Base-by-base conservation (phyloP, 2,797 vertebrate species). In the Platalea minor region DNA sequence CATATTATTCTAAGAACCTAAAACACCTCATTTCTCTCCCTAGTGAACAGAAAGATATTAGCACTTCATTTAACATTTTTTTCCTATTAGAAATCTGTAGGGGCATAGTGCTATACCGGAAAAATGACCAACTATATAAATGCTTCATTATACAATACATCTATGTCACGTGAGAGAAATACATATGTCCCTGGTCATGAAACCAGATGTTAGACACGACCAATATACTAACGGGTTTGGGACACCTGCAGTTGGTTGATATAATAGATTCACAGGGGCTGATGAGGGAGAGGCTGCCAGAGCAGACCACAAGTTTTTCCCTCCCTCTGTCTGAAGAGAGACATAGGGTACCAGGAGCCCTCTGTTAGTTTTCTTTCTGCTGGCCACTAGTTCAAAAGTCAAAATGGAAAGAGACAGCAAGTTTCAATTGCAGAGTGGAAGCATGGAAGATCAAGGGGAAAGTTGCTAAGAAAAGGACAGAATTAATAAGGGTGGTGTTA, bases 201-300 rank as follows among this genome's bases (percentile, higher is more conserved):
- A 29, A 41, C 10, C 33, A 46, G 17, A 61, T 10, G 6, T 10
- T 57, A 74, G 51, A 53, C 19, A 91, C 50, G 46, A 53, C 14
- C 13, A 3, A 11, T 17, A 54, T 1, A 0, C 67, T 46, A 84
- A 54, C 0, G 5, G 28, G 14, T 67, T 33, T 69, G 35, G 25
- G 80, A 79, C 50, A 85, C 28, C 19, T 73, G 81, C 41, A 31
- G 28, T 15, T 76, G 41, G 25, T 57, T 57, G 68, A 60, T 41
- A 23, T 7, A 59, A 14, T 4, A 39, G 45, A 51, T 67, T 81
- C 70, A 54, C 23, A 75, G 7, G 13, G 16, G 29, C 23, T 73
- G 60, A 56, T 29, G 29, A 74, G 11, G 18, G 3, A 92, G 9
- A 50, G 7, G 11, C 37, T 73, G 54, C 29, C 24, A 73, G 33